Evolutionary conservation across 2,113 vertebrate species (phyloP), one percentile per base, ranked within the genome.

Genomic region (Onychostoma macrolepis): DNA sequence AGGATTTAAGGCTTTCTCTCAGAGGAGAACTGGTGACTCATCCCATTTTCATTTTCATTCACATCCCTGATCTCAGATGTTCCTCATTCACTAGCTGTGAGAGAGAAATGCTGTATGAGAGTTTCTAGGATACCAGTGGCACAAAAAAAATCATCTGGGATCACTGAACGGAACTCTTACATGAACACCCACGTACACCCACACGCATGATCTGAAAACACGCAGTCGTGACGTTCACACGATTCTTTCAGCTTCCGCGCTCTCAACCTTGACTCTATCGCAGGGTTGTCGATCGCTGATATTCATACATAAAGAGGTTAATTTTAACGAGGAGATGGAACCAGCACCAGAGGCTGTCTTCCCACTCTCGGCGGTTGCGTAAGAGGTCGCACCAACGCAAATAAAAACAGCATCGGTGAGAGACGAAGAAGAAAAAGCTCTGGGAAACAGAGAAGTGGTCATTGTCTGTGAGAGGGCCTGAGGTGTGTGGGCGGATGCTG

Each of bases 301-400:
- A 26, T 30, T 30, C 53, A 56, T n/a, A 19, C 67, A 67, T 72
- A 77, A 82, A 85, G 79, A 56, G 61, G 65, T 61, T 36, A 48
- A 36, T 84, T 88, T 85, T 85, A 82, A 87, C 69, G 74, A 74
- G 83, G 77, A 86, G 75, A 78, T 80, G 12, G 63, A 78, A 58
- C 77, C 65, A 19, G 58, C 33, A 7, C 72, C 33, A 82, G 43
- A 41, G 48, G 38, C 83, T 78, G 78, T 80, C 86, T 53, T 76
- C 84, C 86, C 71, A 85, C 90, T 84, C 84, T 61, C 80, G 43
- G 30, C 83, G 71, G 77, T 90, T 89, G 82, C 38, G 58, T 89
- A 87, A 89, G 86, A 85, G 86, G 85, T 85, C 75, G 45, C 65
- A 36, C 65, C 83, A 6, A 86, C 56, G 67, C 74, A 79, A 74